These are phyloP conservation scores for Mactra quadrangularis DNA, from an alignment of 1,140 invertebrate genomes.

Conservation along the genomic window DNA sequence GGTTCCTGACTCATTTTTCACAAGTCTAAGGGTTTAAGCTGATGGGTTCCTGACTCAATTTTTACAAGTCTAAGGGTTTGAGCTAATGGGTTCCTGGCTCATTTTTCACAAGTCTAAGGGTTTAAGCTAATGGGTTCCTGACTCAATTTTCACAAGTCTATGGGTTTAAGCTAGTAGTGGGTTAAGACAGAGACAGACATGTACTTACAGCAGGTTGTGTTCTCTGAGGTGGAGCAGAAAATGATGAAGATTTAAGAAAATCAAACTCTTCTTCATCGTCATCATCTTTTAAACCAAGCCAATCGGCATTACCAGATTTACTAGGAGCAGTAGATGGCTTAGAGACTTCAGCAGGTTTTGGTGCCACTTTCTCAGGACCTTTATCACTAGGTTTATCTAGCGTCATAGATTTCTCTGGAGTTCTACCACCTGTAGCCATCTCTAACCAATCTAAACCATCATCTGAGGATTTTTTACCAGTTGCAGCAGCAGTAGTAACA, in stretches of 20 bases:
- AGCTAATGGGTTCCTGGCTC: too few species aligned
- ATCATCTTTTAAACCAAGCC: slow-evolving; percentile 71
- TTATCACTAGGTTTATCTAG: slow-evolving; percentile 32
- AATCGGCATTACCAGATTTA: slow-evolving; percentile 56
- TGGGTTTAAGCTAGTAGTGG: too few species aligned
- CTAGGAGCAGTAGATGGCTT: slow-evolving; percentile 32
- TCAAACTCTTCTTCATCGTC: slow-evolving; percentile 66
- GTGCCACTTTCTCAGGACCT: neutral
- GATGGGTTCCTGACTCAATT: too few species aligned
- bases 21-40: too few species aligned
- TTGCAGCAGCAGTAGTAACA: neutral
- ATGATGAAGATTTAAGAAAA: slow-evolving; percentile 46
- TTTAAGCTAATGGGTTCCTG: too few species aligned
- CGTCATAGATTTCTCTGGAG: slow-evolving; percentile 13
- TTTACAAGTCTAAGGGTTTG: too few species aligned
- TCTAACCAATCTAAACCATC: slow-evolving; percentile 73
- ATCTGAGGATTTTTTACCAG: slow-evolving; percentile 25
- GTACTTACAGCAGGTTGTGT: slow-evolving; percentile 18
- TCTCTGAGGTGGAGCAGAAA: slow-evolving; percentile 46
- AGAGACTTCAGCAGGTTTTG: slow-evolving; percentile 2
- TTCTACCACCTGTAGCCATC: slow-evolving; percentile 46
- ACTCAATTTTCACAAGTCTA: too few species aligned
- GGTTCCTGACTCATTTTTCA: too few species aligned
- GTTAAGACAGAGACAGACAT: too few species aligned
- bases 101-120: too few species aligned